Base-by-base conservation (phyloP, 2,797 vertebrate species). In the Avahi laniger region DNA sequence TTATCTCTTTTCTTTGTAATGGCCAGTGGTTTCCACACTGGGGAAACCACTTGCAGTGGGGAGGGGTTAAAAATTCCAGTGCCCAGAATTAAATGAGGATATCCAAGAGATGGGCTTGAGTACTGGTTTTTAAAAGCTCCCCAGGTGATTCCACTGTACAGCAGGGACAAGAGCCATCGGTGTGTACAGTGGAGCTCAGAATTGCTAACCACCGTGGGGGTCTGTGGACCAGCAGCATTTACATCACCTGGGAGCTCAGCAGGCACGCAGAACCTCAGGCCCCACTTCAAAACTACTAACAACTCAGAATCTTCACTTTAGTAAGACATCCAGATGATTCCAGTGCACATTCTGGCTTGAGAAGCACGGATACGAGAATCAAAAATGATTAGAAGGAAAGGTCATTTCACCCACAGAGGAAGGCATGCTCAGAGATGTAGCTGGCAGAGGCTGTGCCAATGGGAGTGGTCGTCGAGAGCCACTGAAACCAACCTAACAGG, bases 191-290 rank as follows among this genome's bases (percentile, higher is more conserved):
- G 26, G n/a, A 4, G 54, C 5, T 72, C 72, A 84, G 85, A 46
- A 82, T 1, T 33, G 54, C 17, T 46, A 3, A 4, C 5, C n/a
- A 13, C 2, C 0, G 43, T 33, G 14, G 9, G 43, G 24, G 46
- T 50, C 20, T 20, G 6, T 7, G 22, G 54, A 20, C 8, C 4
- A 3, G 10, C 9, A 1, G 30, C 84, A 41, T 50, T 54, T 7
- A 14, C 2, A 3, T 48, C 30, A 38, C 13, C 63, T 14, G 18
- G 38, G 70, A 41, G 15, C 43, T 28, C 59, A 54, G 12, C 30
- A 20, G 26, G 63, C 24, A 10, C 1, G 57, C 26, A 70, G 75
- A 4, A 7, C 35, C 54, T 50, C 73, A 26, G 30, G 52, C 33
- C 38, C 30, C 33, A 41, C 35, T 38, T 50, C 54, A 11, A 41